Conservation (phyloP, 2,797 vertebrate genomes). For the Pantherophis alleghaniensis region DNA sequence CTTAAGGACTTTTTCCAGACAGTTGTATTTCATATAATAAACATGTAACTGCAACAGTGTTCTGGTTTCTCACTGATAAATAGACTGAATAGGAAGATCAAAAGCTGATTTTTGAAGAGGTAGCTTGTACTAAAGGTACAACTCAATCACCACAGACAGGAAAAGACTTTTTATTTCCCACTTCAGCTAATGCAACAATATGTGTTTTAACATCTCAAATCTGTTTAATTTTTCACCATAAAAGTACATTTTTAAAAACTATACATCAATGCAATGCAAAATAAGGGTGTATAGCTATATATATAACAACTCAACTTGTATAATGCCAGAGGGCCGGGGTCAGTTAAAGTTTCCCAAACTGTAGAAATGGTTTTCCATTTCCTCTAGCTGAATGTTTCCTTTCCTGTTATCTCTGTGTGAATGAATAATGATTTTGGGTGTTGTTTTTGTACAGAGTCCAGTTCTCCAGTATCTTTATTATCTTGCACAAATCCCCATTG, state of each 20-base stretch:
- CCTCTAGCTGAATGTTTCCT: not conserved
- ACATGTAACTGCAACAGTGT: not conserved
- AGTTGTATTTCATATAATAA: not conserved
- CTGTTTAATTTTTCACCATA: slow-evolving; percentile 10
- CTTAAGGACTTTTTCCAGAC: not conserved
- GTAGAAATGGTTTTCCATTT: slow-evolving; percentile 38
- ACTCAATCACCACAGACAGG: not conserved
- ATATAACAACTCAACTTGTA: not conserved
- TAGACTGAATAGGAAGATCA: not conserved
- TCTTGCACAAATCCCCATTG: slow-evolving; percentile 93
- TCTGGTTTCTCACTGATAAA: not conserved
- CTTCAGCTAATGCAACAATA: not conserved
- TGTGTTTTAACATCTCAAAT: not conserved
- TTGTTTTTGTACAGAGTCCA: slow-evolving; percentile 83
- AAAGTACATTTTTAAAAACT: not conserved
- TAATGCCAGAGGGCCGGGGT: not conserved
- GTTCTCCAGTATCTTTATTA: slow-evolving; percentile 97
- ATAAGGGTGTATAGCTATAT: not conserved
- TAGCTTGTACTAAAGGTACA: not conserved
- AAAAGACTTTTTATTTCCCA: not conserved
- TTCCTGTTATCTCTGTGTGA: slow-evolving; percentile 1
- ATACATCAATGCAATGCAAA: not conserved
- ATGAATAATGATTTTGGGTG: slow-evolving; percentile 34
- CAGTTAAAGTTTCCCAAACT: slow-evolving; percentile 5
- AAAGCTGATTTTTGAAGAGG: not conserved